phyloP scores from a whole-genome alignment of 64 coral and sea anemone species.

The Trachythela sp. region DNA sequence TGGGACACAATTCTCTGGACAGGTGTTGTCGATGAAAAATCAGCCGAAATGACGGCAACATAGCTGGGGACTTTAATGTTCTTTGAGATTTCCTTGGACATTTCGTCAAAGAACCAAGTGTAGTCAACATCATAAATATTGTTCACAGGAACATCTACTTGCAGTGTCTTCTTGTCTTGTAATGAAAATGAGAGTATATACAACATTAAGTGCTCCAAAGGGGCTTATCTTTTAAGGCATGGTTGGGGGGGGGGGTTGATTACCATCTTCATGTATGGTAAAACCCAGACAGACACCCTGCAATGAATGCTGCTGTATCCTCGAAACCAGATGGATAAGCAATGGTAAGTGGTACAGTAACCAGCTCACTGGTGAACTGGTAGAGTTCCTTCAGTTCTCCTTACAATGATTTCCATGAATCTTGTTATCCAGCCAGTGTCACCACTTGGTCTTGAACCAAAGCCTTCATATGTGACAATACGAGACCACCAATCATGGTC shows the following conservation, averaged over 20 bases:
- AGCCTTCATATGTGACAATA: slow-evolving; percentile 22
- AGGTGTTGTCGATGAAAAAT: slow-evolving; percentile 54
- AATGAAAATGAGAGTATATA: no score
- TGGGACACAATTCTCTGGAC: slow-evolving; percentile 81
- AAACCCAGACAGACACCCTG: slow-evolving; percentile 61
- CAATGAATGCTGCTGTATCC: slow-evolving; percentile 58
- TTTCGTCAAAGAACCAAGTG: slow-evolving; percentile 63
- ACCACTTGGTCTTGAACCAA: not conserved
- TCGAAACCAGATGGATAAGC: not conserved
- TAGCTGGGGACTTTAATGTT: slow-evolving; percentile 74
- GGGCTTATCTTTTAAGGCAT: no score
- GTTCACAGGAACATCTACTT: slow-evolving; percentile 13
- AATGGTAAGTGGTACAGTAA: slow-evolving; percentile 53
- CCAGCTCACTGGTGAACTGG: slow-evolving; percentile 49
- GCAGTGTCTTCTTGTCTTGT: slow-evolving; percentile 45
- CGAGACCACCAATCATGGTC: slow-evolving; percentile 60
- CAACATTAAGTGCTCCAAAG: no score
- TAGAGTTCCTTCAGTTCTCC: not conserved
- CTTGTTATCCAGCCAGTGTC: slow-evolving; percentile 18
- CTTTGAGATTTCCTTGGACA: slow-evolving; percentile 28
- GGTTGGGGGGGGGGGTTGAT: no score
- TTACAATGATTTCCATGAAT: slow-evolving; percentile 32
- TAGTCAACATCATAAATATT: slow-evolving; percentile 53
- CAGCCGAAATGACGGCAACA: slow-evolving; percentile 62
- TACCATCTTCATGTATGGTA: slow-evolving; percentile 33